Percentiles rank a stretch among this genome's conserved stretches.
Evolutionary conservation across 2,797 vertebrate genomes (phyloP).

Genomic region (Dryobates pubescens): DNA sequence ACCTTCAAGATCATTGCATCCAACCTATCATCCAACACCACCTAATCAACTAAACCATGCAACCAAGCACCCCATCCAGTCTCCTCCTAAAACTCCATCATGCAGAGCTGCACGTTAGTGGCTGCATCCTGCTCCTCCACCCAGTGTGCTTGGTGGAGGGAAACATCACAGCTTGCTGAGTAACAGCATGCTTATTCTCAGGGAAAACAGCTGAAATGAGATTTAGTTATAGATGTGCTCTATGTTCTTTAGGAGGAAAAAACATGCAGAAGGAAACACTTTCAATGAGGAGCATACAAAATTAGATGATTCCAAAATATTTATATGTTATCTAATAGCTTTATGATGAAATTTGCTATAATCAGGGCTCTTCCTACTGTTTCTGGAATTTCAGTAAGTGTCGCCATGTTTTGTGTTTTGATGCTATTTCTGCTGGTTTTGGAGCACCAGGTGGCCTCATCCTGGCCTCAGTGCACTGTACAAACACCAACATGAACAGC

Average conservation of each 20-base stretch:
- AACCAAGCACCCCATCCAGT: too few species aligned
- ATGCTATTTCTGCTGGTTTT: not conserved
- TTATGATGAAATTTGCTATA: not conserved
- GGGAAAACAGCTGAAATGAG: not conserved
- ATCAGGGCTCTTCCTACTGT: not conserved
- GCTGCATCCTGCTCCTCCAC: not conserved
- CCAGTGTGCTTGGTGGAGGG: fast-evolving
- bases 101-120: not conserved
- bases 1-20: too few species aligned
- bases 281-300: conserved; percentile 9
- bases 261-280: not conserved
- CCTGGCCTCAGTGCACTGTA: not conserved
- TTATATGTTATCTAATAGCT: not conserved
- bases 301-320: not conserved
- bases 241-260: not conserved
- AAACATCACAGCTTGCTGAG: fast-evolving
- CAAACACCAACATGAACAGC: not conserved
- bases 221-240: not conserved
- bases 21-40: too few species aligned
- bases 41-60: too few species aligned
- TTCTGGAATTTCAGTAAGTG: not conserved
- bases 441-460: not conserved
- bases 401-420: not conserved
- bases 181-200: not conserved
- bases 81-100: too few species aligned